Base-by-base conservation (phyloP, 2,797 vertebrate species). In the Arrhamphus sclerolepis region DNA sequence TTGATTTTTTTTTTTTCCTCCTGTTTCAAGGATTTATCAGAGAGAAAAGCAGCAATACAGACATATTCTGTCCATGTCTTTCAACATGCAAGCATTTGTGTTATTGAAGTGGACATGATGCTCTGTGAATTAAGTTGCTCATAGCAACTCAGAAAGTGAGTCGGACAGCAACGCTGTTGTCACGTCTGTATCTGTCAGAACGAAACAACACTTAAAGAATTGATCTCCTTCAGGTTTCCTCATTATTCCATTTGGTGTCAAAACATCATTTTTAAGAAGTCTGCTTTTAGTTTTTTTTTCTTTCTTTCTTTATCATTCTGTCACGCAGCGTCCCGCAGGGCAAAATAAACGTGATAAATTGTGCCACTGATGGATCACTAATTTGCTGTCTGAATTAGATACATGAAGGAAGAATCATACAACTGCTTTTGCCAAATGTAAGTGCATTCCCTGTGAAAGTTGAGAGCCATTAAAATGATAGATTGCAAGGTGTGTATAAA, bases 401-500 rank as follows among this genome's bases (percentile, higher is more conserved):
- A 72, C 43, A 67, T 67, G 67, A 84, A 77, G 67, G 47, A 66
- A 67, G 53, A 50, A 78, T 82, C 20, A 81, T 66, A 77, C 68
- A 78, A 82, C 77, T 77, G 70, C 75, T 72, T 85, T 79, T 87
- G 77, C 81, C 72, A 86, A 89, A 89, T 90, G 86, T 86, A 84
- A 74, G 78, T 59, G 39, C 71, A 70, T 85, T 84, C 76, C 81
- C 65, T 47, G 54, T 76, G 82, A 88, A 91, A 84, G 72, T 83
- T 85, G 80, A 82, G 70, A 80, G 89, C 88, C 83, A 91, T 92
- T 92, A 90, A 92, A 91, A 91, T 86, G 88, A 92, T 90, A 89
- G 86, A 89, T 92, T 86, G 87, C 72, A 50, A 80, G 81, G 71
- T 89, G 85, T 83, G 87, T 89, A 81, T 81, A 84, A 78, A 87